These are phyloP conservation scores for Sebastes steindachneri DNA, from an alignment of 2,797 vertebrate species.

Conservation along the genomic window DNA sequence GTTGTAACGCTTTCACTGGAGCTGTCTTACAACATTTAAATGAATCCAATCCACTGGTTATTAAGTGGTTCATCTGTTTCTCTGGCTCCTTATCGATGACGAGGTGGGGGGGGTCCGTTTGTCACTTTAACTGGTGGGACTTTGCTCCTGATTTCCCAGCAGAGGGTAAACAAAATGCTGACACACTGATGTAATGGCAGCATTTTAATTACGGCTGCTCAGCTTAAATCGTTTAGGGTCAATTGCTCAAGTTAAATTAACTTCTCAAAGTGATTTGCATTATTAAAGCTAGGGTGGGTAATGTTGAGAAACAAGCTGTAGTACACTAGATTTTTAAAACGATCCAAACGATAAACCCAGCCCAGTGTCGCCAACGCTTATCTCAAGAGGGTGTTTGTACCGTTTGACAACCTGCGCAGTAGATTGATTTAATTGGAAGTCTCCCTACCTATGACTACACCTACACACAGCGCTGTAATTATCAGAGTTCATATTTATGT, in stretches of 20 bases:
- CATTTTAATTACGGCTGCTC: constrained; percentile 32
- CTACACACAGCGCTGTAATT: not conserved
- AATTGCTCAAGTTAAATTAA: not conserved
- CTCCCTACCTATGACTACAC: not conserved
- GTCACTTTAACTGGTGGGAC: constrained; percentile 8
- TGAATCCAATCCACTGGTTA: not conserved
- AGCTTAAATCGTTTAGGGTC: constrained; percentile 19
- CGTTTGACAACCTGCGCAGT: not conserved
- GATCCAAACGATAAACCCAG: too few species aligned
- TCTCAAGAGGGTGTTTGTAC: not conserved
- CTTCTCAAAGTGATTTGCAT: constrained; percentile 6
- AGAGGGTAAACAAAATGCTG: constrained; percentile 1
- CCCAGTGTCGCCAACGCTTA: too few species aligned
- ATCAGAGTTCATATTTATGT: constrained; percentile 7
- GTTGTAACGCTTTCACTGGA: not conserved
- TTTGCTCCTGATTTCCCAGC: constrained; percentile 18
- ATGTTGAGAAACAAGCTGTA: too few species aligned
- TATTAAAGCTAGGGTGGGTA: too few species aligned
- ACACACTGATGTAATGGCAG: not conserved
- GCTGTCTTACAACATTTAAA: not conserved
- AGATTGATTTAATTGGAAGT: not conserved
- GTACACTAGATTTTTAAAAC: too few species aligned
- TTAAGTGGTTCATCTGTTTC: not conserved
- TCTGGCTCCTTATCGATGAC: not conserved
- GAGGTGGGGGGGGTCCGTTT: not conserved